Evolutionary conservation across 2,113 vertebrate species (phyloP), one percentile per base, ranked within the genome.

Genomic region (Rhineura floridana): DNA sequence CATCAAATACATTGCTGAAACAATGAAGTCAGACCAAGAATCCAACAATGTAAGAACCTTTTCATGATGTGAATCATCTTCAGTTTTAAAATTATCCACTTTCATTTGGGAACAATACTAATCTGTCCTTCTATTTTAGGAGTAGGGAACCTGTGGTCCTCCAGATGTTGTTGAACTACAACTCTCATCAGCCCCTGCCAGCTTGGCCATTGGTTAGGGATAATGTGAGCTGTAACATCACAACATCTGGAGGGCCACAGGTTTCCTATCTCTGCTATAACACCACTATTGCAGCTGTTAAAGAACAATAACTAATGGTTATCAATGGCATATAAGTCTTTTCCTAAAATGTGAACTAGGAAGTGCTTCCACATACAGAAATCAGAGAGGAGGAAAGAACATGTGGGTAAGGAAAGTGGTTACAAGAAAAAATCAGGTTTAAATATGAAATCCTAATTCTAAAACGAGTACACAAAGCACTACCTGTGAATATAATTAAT

Each of bases 1-100:
- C 2, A 96, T 99, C 94, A 99, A 99, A 90, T 99, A 99, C 97
- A 99, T 99, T 52, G 99, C 99, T 0, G 99, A 99, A 95, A 99
- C 98, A 0, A 99, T 99, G 98, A 99, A 98, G 91, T 97, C 97
- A 0, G 99, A 99, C 59, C 98, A 99, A 95, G 99, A 99, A 94
- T 98, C 98, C 19, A 99, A 97, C 91, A 98, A 98, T 0, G 99
- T 99, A 97, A 98, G 97, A 80, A 62, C 33, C 25, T 83, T 83
- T 86, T 88, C 4, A 82, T 81, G 75, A 69, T 67, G 50, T 92
- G 77, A 93, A 82, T 86, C 33, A 48, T 81, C 82, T 50, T 81
- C 86, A 75, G 62, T 84, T 91, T 91, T 70, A 72, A 78, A 90
- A 19, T 46, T 7, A 48, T 87, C 55, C 44, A 1, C 7, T 59